Evolutionary conservation across 1,140 invertebrate genomes (phyloP), one percentile per base, ranked within the genome.

Genomic region (Holcopasites calliopsidis): DNA sequence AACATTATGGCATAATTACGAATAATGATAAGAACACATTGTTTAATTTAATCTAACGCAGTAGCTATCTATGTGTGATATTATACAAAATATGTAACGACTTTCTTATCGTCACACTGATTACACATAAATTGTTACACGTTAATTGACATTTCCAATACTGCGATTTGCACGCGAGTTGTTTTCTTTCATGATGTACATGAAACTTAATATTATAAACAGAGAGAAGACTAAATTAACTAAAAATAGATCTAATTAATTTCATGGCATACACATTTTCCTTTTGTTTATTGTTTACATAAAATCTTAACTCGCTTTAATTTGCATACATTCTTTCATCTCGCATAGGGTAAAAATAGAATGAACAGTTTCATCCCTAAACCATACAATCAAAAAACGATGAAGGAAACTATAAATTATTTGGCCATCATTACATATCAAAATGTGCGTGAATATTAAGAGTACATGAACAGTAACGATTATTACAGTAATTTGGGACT

Each of bases 91-190:
- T 86, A 86, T 79, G 84, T 54, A 82, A 81, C 83, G 66, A 82
- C 54, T 82, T 84, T 82, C 74, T 77, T 64, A 69, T 84, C 76
- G 40, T 74, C 62, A 73, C 77, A 83, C 76, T 55, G 68, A 80
- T 80, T 80, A 77, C 42, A 55, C 72, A 77, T 70, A 49, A 77
- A 77, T 83, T 81, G 49, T 83, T 82, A 60, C 38, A 76, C 58
- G 50, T 74, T 84, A 85, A 85, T 86, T 86, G 85, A 86, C 83
- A 72, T 84, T 82, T 84, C 85, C 81, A 85, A 86, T 86, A 86
- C 81, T 85, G 74, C 71, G 77, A 79, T 72, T 79, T 62, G 42
- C 62, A 44, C 61, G 47, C 54, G 50, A 77, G 49, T 33, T 44
- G 71, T 65, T 35, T 68, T 69, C 11, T 21, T 13, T 33, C n/a